Evolutionary conservation across 1,140 invertebrate genomes (phyloP).

Genomic region (Drosophila ogumai): DNA sequence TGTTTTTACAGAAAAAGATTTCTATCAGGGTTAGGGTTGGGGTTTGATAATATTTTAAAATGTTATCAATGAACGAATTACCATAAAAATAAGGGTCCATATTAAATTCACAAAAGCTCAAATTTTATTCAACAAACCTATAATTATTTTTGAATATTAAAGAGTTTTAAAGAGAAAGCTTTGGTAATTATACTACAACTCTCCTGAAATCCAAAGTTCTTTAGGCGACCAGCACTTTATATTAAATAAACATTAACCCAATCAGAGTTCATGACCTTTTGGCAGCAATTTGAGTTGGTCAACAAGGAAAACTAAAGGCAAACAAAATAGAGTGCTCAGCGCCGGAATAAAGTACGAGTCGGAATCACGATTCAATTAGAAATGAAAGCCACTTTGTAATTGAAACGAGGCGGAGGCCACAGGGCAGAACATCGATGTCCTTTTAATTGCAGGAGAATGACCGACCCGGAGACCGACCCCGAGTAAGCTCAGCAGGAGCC

Average conservation of each 20-base stretch:
- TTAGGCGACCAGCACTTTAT: not conserved
- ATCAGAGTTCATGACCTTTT: conserved; percentile 49
- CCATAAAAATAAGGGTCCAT: not conserved
- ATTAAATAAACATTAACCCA: conserved; percentile 25
- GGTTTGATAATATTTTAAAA: conserved; percentile 4
- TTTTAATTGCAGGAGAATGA: conserved; percentile 42
- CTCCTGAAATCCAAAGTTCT: not conserved
- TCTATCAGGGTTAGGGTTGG: not conserved
- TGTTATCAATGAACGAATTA: not conserved
- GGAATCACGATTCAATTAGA: conserved; percentile 67
- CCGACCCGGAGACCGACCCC: not conserved
- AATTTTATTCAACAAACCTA: too few species aligned
- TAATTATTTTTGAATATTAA: too few species aligned
- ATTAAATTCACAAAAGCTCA: not conserved
- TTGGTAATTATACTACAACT: not conserved
- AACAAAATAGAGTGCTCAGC: conserved; percentile 46
- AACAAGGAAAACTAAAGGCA: conserved; percentile 25
- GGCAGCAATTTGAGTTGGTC: conserved; percentile 10
- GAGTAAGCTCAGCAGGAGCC: conserved; percentile 10
- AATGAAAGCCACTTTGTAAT: conserved; percentile 74
- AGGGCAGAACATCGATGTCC: conserved; percentile 44
- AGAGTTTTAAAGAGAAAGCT: not conserved
- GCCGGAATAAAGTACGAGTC: conserved; percentile 34
- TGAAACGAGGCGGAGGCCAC: conserved; percentile 54
- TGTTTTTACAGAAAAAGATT: conserved; percentile 22